phyloP scores from a whole-genome alignment of 1,140 invertebrate genomes.

The Dryas iulia region DNA sequence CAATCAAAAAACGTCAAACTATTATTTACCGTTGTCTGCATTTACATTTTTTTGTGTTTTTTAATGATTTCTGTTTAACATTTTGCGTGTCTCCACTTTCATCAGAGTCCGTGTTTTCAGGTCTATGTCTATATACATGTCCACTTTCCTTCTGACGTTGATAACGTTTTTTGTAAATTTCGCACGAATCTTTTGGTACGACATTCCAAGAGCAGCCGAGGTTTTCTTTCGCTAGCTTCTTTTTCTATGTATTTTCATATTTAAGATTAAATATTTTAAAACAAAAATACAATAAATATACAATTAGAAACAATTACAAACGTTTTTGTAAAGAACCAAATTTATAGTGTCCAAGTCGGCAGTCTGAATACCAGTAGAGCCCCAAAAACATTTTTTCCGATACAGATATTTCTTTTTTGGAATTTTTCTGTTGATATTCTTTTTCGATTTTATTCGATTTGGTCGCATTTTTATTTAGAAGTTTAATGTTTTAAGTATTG shows the following conservation, averaged over 20 bases:
- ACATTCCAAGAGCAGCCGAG: slow-evolving; percentile 39
- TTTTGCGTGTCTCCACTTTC: too few species aligned
- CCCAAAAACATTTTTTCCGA: background rate
- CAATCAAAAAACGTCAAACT: too few species aligned
- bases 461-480: background rate
- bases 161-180: slow-evolving; percentile 48
- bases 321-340: slow-evolving; percentile 34
- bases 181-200: slow-evolving; percentile 55
- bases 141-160: slow-evolving; percentile 22
- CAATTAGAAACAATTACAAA: slow-evolving; percentile 20
- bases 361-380: background rate
- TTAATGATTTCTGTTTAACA: background rate
- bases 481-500: background rate
- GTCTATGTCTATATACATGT: background rate
- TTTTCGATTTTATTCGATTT: background rate
- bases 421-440: background rate
- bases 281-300: background rate
- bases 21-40: background rate
- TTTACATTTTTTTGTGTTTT: background rate
- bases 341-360: slow-evolving; percentile 35
- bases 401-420: background rate
- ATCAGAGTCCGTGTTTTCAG: background rate
- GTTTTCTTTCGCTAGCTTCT: slow-evolving; percentile 13
- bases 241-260: background rate
- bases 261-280: background rate